phyloP scores from a whole-genome alignment of 2,113 vertebrate genomes.

The Sialia sialis region DNA sequence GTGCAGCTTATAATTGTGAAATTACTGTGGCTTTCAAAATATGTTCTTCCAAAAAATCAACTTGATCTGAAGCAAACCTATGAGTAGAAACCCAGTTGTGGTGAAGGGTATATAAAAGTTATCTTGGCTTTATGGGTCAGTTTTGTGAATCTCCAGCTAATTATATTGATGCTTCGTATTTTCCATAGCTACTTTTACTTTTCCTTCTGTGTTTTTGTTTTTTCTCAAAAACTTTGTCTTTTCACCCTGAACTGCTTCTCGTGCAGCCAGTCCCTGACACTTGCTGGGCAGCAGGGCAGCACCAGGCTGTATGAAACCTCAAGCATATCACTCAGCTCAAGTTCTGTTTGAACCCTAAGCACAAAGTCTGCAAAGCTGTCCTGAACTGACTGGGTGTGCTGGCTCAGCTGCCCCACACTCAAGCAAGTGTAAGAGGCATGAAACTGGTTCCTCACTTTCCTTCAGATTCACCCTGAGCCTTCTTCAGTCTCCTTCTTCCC shows the following conservation, averaged over 20 bases:
- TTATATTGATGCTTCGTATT: background rate
- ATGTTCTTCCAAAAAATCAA: background rate
- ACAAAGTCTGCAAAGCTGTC: background rate
- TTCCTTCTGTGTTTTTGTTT: background rate
- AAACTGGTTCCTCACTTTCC: background rate
- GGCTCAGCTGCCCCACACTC: fast-evolving
- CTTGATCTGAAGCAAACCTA: background rate
- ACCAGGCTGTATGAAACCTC: background rate
- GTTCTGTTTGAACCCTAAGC: background rate
- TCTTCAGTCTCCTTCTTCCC: background rate
- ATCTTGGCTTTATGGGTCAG: background rate
- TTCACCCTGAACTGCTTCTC: background rate
- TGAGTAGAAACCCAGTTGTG: background rate
- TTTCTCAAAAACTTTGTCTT: background rate
- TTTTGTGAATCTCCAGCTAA: background rate
- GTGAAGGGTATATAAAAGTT: background rate
- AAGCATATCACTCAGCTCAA: background rate
- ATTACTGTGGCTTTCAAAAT: background rate
- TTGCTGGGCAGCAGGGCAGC: background rate
- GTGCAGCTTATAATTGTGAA: no score
- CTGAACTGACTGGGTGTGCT: background rate
- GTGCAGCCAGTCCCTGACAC: background rate
- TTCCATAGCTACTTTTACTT: background rate
- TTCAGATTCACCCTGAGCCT: background rate
- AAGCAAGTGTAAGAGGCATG: background rate